Percentiles rank a stretch among this genome's conserved stretches.
Conservation (phyloP, 2,797 vertebrate genomes). For the Enteromius thamalakanensis region DNA sequence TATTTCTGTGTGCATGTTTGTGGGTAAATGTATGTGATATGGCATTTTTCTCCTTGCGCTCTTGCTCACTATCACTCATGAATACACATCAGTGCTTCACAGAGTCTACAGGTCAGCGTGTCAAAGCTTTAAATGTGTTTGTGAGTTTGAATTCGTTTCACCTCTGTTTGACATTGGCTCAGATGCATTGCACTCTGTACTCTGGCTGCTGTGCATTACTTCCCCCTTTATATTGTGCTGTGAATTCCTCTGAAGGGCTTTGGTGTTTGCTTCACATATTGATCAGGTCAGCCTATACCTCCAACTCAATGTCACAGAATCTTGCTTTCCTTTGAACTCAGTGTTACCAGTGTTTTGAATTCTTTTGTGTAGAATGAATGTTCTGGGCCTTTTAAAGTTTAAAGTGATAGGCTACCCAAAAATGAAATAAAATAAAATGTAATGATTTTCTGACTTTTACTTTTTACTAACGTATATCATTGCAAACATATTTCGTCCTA, state of each 20-base stretch:
- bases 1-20: constrained; percentile 20
- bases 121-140: constrained; percentile 65
- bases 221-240: constrained; percentile 34
- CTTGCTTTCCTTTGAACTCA: constrained; percentile 42
- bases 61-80: constrained; percentile 60
- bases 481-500: neutral
- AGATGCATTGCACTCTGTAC: constrained; percentile 59
- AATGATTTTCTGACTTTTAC: neutral
- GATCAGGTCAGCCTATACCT: constrained; percentile 57
- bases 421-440: neutral
- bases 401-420: neutral
- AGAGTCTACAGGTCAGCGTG: constrained; percentile 57
- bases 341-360: constrained; percentile 5
- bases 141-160: constrained; percentile 65
- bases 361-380: constrained; percentile 4
- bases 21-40: neutral
- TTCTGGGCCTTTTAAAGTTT: constrained; percentile 3
- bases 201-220: neutral
- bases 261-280: constrained; percentile 58
- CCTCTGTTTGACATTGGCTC: constrained; percentile 68
- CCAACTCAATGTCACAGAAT: constrained; percentile 53
- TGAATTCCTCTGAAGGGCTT: constrained; percentile 49
- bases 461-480: neutral
- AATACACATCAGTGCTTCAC: constrained; percentile 68
- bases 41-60: constrained; percentile 34